Percentiles rank a stretch among this genome's conserved stretches.
phyloP scores from a whole-genome alignment of 2,113 vertebrate species.

The Actenoides lindsayi region DNA sequence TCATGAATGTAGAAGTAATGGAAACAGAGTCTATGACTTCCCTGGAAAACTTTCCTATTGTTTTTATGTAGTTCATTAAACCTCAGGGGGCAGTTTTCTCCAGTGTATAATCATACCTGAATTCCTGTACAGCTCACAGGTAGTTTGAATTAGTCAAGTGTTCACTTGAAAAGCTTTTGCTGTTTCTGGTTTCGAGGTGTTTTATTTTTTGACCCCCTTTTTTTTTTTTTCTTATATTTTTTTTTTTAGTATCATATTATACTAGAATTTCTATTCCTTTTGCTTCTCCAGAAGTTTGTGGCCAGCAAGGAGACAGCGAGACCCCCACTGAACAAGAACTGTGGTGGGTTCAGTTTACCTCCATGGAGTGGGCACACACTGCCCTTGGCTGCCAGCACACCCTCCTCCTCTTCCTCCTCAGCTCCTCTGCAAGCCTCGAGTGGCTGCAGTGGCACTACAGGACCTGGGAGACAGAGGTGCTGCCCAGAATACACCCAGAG shows the following conservation, averaged over 20 bases:
- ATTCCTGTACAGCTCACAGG: neutral
- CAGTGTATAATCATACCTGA: neutral
- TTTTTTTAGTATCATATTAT: neutral
- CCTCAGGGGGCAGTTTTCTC: neutral
- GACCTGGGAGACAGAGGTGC: neutral
- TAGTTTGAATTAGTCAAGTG: neutral
- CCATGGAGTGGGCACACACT: neutral
- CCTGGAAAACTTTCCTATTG: neutral
- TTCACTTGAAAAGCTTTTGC: neutral
- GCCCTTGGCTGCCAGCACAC: neutral
- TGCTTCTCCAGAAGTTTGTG: neutral
- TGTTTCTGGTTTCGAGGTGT: neutral
- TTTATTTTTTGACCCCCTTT: neutral
- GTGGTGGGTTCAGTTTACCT: neutral
- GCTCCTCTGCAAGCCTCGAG: neutral
- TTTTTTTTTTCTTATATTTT: neutral
- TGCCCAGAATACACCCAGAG: neutral
- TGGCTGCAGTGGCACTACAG: fast-evolving
- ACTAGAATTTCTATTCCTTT: neutral
- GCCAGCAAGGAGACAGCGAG: neutral
- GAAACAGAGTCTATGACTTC: neutral
- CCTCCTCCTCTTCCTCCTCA: neutral
- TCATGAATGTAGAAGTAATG: neutral
- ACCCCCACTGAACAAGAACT: neutral
- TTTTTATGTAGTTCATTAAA: neutral